Conservation (phyloP, 1,140 invertebrate species). For the Melanaphis sacchari region DNA sequence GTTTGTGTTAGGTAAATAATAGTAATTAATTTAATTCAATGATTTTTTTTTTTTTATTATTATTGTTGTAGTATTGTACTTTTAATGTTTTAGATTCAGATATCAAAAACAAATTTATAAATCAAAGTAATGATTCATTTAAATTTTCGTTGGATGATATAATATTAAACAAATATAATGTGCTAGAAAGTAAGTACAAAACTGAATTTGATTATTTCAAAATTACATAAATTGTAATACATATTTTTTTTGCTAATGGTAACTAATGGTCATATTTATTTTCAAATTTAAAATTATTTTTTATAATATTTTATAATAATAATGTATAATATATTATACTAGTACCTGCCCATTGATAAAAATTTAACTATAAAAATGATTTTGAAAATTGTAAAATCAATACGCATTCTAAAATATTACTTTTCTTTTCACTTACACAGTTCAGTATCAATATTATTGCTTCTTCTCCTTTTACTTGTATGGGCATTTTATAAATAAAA, state of each 20-base stretch:
- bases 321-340: too few relatives aligned
- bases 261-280: background rate
- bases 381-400: too few relatives aligned
- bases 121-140: background rate
- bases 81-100: slow-evolving; percentile 2
- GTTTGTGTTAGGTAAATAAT: slow-evolving; percentile 66
- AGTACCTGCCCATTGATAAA: too few relatives aligned
- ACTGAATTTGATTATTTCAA: background rate
- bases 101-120: background rate
- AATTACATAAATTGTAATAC: background rate
- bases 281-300: background rate
- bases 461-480: too few relatives aligned
- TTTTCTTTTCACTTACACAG: too few relatives aligned
- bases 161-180: background rate
- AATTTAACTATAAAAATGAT: too few relatives aligned
- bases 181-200: background rate
- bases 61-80: background rate
- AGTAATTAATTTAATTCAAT: background rate
- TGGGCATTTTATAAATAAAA: too few relatives aligned
- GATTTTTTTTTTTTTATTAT: too few relatives aligned
- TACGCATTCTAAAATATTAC: too few relatives aligned
- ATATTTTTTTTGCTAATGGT: background rate
- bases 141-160: background rate
- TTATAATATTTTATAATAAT: background rate
- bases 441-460: too few relatives aligned